Percentiles rank a stretch among this genome's conserved stretches.
phyloP scores from a whole-genome alignment of 2,113 vertebrate species.

The Speoplatyrhinus poulsoni region DNA sequence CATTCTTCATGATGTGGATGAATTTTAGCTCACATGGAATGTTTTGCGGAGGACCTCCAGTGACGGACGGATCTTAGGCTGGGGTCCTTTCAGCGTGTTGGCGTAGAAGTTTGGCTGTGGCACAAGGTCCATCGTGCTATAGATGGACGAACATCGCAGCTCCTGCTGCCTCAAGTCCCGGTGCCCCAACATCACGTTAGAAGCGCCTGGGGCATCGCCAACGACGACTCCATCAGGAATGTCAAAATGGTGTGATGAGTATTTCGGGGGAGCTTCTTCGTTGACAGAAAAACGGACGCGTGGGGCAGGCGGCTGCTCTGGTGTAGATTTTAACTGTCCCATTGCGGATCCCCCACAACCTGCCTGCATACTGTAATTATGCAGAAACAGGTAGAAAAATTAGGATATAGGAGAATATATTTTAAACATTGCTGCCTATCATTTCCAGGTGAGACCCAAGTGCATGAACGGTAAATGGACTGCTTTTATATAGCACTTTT shows the following conservation, averaged over 20 bases:
- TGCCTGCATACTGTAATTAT: not conserved
- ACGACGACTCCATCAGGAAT: not conserved
- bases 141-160: slow-evolving; percentile 59
- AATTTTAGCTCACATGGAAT: slow-evolving; percentile 39
- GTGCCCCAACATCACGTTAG: slow-evolving; percentile 15
- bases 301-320: not conserved
- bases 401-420: no score
- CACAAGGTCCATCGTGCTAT: slow-evolving; percentile 66
- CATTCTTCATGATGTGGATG: not conserved
- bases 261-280: slow-evolving; percentile 45
- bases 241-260: slow-evolving; percentile 20
- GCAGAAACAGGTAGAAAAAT: not conserved
- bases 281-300: slow-evolving; percentile 31
- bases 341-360: slow-evolving; percentile 26
- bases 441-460: no score
- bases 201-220: slow-evolving; percentile 18
- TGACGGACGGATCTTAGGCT: slow-evolving; percentile 47
- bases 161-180: slow-evolving; percentile 36
- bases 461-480: no score
- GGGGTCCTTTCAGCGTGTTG: slow-evolving; percentile 37
- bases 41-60: slow-evolving; percentile 67
- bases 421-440: no score
- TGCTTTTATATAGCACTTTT: no score
- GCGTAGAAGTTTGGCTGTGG: slow-evolving; percentile 66
- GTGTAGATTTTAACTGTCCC: slow-evolving; percentile 59